Evolutionary conservation across 1,140 invertebrate genomes (phyloP), one percentile per base, ranked within the genome.

Genomic region (Babylonia areolata): DNA sequence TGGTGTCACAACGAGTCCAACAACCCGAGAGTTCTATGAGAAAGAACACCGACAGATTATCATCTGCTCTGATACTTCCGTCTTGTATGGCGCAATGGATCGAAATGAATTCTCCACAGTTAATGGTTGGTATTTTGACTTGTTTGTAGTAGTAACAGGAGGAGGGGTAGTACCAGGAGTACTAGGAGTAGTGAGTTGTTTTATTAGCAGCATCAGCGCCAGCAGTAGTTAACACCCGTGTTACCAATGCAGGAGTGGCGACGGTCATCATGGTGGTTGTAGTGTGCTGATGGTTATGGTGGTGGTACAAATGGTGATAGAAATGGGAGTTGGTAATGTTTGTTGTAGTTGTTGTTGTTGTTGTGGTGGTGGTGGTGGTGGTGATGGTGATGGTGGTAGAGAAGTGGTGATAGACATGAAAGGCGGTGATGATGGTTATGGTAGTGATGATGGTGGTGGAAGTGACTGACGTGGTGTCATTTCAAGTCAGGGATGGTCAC

Each of bases 271-370:
- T 51, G 46, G 17, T 17, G 17, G 46, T 51, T 12, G 46, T 51
- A 51, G 46, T 3, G 17, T 9, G 17, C 17, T 51, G 46, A 51
- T 51, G 9, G 71, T 75, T 31, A 78, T 78, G 9, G 75, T 78
- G 33, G 69, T 86, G 71, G 85, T 86, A 82, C 79, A 84, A 82
- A 79, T 83, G 69, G 85, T 86, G 51, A 75, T 86, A 69, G 85
- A 84, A 82, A 79, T 86, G 69, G 85, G 84, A 82, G 85, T 86
- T 86, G 69, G 85, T 86, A 82, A 79, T 86, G 69, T 79, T 86
- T 71, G 85, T 86, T 71, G 85, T 86, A 82, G 85, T 86, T 71
- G 85, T 86, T 71, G 79, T 58, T 71, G 85, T 86, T 37, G 85
- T 86, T 37, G 79, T 86, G 37, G 85, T 86, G 37, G 85, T 83